A percentile compares a stretch with the other conserved stretches of the same genome.
Evolutionary conservation across 1,140 invertebrate species (phyloP).

Genomic region (Lucilia sericata): DNA sequence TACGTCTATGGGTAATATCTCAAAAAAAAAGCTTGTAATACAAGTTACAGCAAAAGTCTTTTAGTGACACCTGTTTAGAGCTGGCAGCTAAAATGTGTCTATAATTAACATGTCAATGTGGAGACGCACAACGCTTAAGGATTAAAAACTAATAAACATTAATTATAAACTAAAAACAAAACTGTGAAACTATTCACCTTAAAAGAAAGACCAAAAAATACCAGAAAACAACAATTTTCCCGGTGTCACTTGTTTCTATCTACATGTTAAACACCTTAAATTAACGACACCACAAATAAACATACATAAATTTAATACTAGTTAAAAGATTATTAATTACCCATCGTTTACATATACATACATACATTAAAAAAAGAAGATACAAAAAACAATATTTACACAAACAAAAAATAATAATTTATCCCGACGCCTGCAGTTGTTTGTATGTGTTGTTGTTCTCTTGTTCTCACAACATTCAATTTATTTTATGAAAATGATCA

Average conservation of each 20-base stretch:
- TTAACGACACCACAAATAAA: background rate
- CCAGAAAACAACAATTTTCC: background rate
- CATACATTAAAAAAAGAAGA: too few species aligned
- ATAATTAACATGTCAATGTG: too few species aligned
- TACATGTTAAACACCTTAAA: slow-evolving; percentile 27
- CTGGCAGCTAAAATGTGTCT: too few species aligned
- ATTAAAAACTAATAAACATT: background rate
- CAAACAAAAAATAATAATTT: background rate
- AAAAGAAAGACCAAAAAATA: background rate
- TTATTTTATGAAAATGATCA: background rate
- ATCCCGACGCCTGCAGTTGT: slow-evolving; percentile 13
- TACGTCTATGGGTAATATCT: too few species aligned
- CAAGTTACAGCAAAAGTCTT: too few species aligned
- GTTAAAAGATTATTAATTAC: slow-evolving; percentile 17
- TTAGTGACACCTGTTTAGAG: too few species aligned
- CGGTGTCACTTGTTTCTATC: background rate
- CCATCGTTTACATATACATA: background rate
- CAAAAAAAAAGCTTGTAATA: too few species aligned
- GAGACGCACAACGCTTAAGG: background rate
- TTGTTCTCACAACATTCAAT: slow-evolving; percentile 27
- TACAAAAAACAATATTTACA: background rate
- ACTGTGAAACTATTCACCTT: slow-evolving; percentile 21
- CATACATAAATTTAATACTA: background rate
- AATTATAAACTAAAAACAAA: background rate
- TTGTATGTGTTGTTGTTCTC: background rate